Evolutionary conservation across 2,113 vertebrate species (phyloP).

Genomic region (Progne subis): DNA sequence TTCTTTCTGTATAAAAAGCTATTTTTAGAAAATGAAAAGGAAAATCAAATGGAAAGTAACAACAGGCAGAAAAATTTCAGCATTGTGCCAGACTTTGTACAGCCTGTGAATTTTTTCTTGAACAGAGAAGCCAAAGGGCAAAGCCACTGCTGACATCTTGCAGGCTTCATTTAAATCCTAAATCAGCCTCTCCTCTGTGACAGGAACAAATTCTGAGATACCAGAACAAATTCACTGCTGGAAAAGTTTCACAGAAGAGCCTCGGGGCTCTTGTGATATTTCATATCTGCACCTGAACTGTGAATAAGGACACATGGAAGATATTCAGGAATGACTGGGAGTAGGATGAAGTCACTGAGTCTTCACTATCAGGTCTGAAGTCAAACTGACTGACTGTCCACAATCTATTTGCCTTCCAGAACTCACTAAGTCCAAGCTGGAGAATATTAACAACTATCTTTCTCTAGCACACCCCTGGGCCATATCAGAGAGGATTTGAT

Average conservation of each 20-base stretch:
- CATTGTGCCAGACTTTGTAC: background rate
- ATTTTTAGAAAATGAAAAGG: background rate
- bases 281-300: background rate
- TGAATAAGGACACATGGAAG: background rate
- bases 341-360: background rate
- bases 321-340: background rate
- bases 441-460: background rate
- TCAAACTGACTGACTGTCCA: background rate
- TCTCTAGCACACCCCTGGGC: background rate
- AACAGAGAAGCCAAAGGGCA: background rate
- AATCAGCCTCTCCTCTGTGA: background rate
- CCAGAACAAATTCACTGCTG: background rate
- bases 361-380: background rate
- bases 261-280: background rate
- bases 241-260: background rate
- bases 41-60: background rate
- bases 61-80: background rate
- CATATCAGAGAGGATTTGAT: background rate
- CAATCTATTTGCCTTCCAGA: background rate
- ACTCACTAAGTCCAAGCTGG: background rate
- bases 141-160: background rate
- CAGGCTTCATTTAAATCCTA: background rate
- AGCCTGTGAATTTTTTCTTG: background rate
- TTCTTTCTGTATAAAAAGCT: background rate
- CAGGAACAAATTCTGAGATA: slow-evolving; percentile 10